These are phyloP conservation scores for Eulimnadia texana DNA, from an alignment of 1,140 invertebrate species.

Conservation along the genomic window DNA sequence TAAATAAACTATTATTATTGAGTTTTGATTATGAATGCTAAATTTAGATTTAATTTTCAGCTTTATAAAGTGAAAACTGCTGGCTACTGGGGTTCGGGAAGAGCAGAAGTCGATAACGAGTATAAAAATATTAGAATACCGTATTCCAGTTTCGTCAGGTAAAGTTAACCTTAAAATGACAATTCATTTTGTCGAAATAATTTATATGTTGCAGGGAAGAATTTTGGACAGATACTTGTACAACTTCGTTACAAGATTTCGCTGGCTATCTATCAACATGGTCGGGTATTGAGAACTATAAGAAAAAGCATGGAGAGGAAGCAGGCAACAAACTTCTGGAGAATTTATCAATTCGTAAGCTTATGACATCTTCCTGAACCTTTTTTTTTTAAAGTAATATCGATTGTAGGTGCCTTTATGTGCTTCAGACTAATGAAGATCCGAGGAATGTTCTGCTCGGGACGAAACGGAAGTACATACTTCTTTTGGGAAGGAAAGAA, in stretches of 20 bases:
- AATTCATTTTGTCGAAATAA: not conserved
- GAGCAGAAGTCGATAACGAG: conserved; percentile 1
- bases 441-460: not conserved
- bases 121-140: not conserved
- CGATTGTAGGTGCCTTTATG: not conserved
- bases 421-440: not conserved
- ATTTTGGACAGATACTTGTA: not conserved
- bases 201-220: not conserved
- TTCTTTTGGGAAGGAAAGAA: not conserved
- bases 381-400: too few relatives aligned
- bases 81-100: not conserved
- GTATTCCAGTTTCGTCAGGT: not conserved
- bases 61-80: not conserved
- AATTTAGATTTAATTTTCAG: not conserved
- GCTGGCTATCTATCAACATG: conserved; percentile 3
- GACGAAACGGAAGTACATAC: not conserved
- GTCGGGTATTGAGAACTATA: conserved; percentile 7
- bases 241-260: not conserved
- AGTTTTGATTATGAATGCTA: not conserved
- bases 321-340: not conserved
- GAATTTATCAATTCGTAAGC: conserved; percentile 2
- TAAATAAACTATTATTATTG: not conserved
- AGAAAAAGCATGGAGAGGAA: not conserved
- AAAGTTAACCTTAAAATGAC: not conserved
- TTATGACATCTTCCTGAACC: too few relatives aligned